A percentile compares a stretch with the other conserved stretches of the same genome.
Conservation (phyloP, 2,113 vertebrate species). For the Siphamia tubifer region DNA sequence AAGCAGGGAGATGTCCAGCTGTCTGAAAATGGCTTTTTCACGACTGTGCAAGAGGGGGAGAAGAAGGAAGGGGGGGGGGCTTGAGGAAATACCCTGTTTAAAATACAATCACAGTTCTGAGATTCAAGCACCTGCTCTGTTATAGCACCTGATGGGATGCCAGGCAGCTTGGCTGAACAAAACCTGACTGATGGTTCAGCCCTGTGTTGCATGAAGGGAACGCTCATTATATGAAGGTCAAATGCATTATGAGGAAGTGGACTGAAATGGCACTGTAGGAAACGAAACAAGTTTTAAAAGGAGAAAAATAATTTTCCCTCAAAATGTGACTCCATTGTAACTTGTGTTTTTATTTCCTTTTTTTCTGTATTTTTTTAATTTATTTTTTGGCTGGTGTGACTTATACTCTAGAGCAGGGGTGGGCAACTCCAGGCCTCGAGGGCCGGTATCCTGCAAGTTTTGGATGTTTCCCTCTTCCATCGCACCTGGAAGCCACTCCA, state of each 20-base stretch:
- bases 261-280: background rate
- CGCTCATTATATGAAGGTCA: conserved; percentile 31
- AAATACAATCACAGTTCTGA: conserved; percentile 26
- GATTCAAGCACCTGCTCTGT: conserved; percentile 28
- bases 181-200: conserved; percentile 4
- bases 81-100: conserved; percentile 35
- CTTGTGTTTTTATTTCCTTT: no score
- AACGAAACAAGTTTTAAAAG: background rate
- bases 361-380: no score
- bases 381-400: no score
- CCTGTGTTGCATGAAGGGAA: conserved; percentile 19
- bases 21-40: no score
- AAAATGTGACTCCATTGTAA: no score
- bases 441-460: no score
- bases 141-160: conserved; percentile 31
- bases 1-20: conserved; percentile 3
- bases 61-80: background rate
- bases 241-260: background rate
- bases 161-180: conserved; percentile 15
- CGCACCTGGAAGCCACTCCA: no score
- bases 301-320: background rate
- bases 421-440: no score
- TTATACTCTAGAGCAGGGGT: no score
- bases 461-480: no score
- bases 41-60: no score